These are phyloP conservation scores for Danionella cerebrum DNA, from an alignment of 2,113 vertebrate species.

Conservation along the genomic window DNA sequence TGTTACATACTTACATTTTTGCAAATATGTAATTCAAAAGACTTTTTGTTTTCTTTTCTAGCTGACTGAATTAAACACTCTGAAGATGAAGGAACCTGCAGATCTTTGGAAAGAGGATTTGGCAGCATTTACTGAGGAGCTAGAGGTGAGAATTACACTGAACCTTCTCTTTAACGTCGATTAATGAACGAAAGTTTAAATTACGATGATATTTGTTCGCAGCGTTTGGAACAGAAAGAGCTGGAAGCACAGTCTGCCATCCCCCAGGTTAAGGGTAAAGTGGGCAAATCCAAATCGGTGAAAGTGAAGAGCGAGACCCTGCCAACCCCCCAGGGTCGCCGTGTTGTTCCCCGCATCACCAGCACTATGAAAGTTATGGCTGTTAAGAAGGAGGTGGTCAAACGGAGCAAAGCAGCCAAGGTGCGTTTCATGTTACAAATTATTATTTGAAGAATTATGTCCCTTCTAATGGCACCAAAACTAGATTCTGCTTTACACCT, in stretches of 20 bases:
- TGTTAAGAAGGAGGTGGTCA: slow-evolving; percentile 67
- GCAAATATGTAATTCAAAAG: too few relatives aligned
- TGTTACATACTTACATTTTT: too few relatives aligned
- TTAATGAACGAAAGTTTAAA: too few relatives aligned
- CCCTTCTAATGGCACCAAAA: too few relatives aligned
- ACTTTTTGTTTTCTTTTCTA: slow-evolving; percentile 21
- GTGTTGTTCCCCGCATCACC: slow-evolving; percentile 81
- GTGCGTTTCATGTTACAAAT: too few relatives aligned
- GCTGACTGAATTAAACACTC: slow-evolving; percentile 70
- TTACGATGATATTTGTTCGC: background rate
- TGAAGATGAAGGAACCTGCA: slow-evolving; percentile 71
- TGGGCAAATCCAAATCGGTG: slow-evolving; percentile 63
- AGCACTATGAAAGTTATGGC: slow-evolving; percentile 88
- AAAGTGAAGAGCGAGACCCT: slow-evolving; percentile 75
- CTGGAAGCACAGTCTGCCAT: slow-evolving; percentile 47
- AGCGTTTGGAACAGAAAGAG: slow-evolving; percentile 77
- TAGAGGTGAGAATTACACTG: slow-evolving; percentile 63
- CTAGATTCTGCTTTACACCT: too few relatives aligned
- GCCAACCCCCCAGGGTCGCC: slow-evolving; percentile 78
- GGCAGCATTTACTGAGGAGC: slow-evolving; percentile 78
- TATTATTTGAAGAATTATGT: too few relatives aligned
- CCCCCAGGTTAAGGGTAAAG: slow-evolving; percentile 63
- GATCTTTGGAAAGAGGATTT: slow-evolving; percentile 91
- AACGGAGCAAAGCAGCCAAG: slow-evolving; percentile 71
- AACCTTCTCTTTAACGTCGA: background rate